Evolutionary conservation across 2,797 vertebrate species (phyloP).

Genomic region (Dermochelys coriacea): DNA sequence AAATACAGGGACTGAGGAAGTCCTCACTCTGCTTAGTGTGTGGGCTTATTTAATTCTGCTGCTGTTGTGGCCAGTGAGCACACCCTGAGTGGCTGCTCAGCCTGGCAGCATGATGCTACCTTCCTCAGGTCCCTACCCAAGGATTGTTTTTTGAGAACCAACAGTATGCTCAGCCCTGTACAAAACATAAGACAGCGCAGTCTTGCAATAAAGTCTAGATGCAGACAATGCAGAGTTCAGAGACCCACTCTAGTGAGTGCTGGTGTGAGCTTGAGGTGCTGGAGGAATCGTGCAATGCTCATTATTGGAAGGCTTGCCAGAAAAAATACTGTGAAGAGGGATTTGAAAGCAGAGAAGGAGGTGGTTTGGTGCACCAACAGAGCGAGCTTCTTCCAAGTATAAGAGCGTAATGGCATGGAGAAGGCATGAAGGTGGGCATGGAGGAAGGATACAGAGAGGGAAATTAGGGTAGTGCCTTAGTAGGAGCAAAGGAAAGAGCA

Average conservation of each 20-base stretch:
- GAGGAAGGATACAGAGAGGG: not conserved
- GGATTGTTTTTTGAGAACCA: not conserved
- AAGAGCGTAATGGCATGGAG: not conserved
- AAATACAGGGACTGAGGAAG: not conserved
- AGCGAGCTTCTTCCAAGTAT: not conserved
- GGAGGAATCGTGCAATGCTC: not conserved
- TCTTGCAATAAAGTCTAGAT: not conserved
- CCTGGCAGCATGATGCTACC: not conserved
- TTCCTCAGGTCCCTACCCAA: not conserved
- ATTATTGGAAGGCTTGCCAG: not conserved
- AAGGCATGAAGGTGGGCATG: not conserved
- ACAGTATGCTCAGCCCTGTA: not conserved
- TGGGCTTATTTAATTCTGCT: not conserved
- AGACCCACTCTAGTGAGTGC: not conserved
- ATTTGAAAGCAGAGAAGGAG: not conserved
- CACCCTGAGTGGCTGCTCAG: not conserved
- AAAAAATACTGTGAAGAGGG: not conserved
- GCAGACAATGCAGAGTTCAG: not conserved
- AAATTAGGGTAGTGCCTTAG: not conserved
- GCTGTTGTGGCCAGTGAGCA: not conserved
- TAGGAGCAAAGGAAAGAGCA: not conserved
- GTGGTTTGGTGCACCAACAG: not conserved
- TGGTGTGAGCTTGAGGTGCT: no score
- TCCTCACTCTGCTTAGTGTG: accelerated
- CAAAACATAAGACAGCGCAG: no score